Evolutionary conservation across 2,888 invertebrate genomes (phyloP).

Genomic region (Hyposoter dolosus): DNA sequence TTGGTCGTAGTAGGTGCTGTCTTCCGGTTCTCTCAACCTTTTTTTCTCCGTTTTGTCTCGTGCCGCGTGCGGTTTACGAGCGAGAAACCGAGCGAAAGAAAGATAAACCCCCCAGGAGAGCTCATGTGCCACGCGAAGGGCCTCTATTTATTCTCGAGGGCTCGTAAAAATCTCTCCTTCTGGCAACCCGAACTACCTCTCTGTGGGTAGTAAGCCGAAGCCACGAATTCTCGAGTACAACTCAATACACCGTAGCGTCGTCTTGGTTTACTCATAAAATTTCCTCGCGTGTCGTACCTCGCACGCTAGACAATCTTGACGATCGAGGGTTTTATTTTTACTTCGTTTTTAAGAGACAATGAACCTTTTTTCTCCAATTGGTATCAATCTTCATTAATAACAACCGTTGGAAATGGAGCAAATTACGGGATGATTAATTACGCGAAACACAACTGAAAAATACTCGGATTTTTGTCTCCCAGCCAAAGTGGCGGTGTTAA

Average conservation of each 20-base stretch:
- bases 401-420: neutral
- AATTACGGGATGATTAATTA: conserved; percentile 53
- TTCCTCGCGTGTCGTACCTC: conserved; percentile 54
- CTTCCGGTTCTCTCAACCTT: conserved; percentile 64
- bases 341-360: conserved; percentile 17
- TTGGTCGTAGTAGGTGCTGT: conserved; percentile 45
- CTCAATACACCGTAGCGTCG: conserved; percentile 59
- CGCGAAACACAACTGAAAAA: conserved; percentile 31
- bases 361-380: conserved; percentile 7
- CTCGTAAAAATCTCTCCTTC: conserved; percentile 68
- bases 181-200: conserved; percentile 54
- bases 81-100: conserved; percentile 60
- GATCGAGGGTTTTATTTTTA: conserved; percentile 25
- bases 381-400: conserved; percentile 5
- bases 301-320: conserved; percentile 50
- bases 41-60: conserved; percentile 45
- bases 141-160: conserved; percentile 67
- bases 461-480: conserved; percentile 41
- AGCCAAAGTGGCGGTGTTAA: conserved; percentile 40
- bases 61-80: conserved; percentile 67
- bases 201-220: conserved; percentile 55
- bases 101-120: conserved; percentile 60
- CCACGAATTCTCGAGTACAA: conserved; percentile 65
- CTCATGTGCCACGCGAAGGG: conserved; percentile 67
- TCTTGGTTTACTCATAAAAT: conserved; percentile 61